Evolutionary conservation across 1,140 invertebrate genomes (phyloP), one percentile per base, ranked within the genome.

Genomic region (Hormaphis cornu): DNA sequence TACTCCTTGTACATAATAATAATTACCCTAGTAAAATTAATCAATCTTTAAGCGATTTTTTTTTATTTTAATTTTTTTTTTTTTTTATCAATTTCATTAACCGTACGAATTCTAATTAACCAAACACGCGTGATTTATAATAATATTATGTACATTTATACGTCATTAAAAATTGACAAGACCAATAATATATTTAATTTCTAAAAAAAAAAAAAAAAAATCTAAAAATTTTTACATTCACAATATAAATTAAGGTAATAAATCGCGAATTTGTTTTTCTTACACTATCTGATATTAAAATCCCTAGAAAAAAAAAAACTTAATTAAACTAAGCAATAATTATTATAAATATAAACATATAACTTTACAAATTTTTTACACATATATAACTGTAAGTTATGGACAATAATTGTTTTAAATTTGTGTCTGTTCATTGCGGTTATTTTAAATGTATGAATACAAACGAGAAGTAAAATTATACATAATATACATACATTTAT

Each of bases 331-430:
- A 50, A 66, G 61, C 28, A 50, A 66, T 50, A n/a, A n/a, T n/a
- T n/a, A n/a, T 48, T 66, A 66, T 66, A 66, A 66, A 66, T 66
- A 66, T 66, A 50, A 66, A 66, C 61, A 66, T 63, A 30, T 28
- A 10, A 22, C 42, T 66, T 50, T 66, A 66, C 61, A 66, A 22
- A 35, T 22, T 48, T 44, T 66, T 66, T 66, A 66, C 44, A 66
- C 30, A 33, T 48, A 33, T 35, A 30, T 48, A 28, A 33, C 20
- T 33, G 14, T 50, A 66, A 30, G 26, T 66, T 33, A 66, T 66
- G 61, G 61, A 66, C 61, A 18, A 50, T 66, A n/a, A n/a, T 48
- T 18, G 18, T 35, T 33, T 48, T 28, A 4, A 35, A 63, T 22
- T 35, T 50, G 14, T 50, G 12, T 50, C n/a, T 35, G 44, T 24